Base-by-base conservation (phyloP, 2,797 vertebrate species). In the Catamblyrhynchus diadema region DNA sequence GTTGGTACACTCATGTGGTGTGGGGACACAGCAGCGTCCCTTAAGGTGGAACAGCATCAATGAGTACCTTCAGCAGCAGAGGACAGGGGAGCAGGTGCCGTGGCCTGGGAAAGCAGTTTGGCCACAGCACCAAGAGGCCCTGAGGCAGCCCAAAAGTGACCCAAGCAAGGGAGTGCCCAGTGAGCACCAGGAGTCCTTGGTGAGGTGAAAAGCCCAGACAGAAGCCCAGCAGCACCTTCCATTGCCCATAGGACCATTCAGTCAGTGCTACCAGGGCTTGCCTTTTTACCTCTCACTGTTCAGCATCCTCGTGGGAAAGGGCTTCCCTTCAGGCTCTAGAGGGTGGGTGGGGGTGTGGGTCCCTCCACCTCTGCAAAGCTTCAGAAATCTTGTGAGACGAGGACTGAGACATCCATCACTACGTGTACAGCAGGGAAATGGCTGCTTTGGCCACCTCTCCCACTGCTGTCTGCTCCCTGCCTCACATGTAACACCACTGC, bases 401-500 rank as follows among this genome's bases (percentile, higher is more conserved):
- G 18, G 45, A 30, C 32, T 22, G 25, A 39, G 22, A 18, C 14
- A 23, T 32, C 30, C 13, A 0, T 28, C 18, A 33, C 18, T 25
- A 27, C 1, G 0, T 6, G 8, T 17, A 14, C 42, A 66, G 48
- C 39, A 39, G 53, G 42, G 62, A 28, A 81, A 42, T 30, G 41
- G 50, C 60, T 77, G 20, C 37, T 79, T 51, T 39, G 14, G 47
- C 57, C 42, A 24, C n/a, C 39, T 69, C 3, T 1, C 27, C 23
- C 8, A 6, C 28, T 51, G 42, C 24, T 54, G n/a, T 27, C 32
- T 75, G 50, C 20, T 86, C 32, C 32, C 39, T 18, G 42, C 45
- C 14, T 50, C 30, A 9, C 21, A 2, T 4, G 0, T 12, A 48
- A 10, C 35, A 10, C 12, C 0, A 0, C 44, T 17, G 30, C 27